A percentile compares a stretch with the other conserved stretches of the same genome.
Conservation (phyloP, 2,888 invertebrate species). For the Galerucella pusilla region DNA sequence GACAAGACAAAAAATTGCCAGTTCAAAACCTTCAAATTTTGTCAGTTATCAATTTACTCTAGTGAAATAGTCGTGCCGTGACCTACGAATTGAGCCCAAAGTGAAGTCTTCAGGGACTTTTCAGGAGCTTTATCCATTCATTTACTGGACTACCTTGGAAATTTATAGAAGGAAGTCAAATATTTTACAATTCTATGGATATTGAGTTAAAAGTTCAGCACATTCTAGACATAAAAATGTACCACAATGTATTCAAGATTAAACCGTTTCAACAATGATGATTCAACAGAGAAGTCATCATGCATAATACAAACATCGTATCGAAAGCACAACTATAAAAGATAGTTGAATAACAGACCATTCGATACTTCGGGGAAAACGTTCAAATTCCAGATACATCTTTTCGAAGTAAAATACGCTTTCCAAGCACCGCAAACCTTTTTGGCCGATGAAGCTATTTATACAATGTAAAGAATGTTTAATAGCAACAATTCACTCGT, state of each 20-base stretch:
- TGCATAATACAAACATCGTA: slow-evolving; percentile 13
- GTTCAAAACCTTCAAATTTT: no score
- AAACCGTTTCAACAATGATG: not conserved
- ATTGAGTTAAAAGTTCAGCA: no score
- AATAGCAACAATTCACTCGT: not conserved
- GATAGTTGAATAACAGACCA: not conserved
- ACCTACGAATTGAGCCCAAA: no score
- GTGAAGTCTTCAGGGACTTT: no score
- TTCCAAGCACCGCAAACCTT: not conserved
- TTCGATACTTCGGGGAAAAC: slow-evolving; percentile 8
- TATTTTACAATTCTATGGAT: no score
- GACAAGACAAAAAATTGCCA: no score
- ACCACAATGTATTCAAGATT: slow-evolving; percentile 1
- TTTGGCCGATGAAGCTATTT: not conserved
- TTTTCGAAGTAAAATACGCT: slow-evolving; percentile 4
- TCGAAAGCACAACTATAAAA: not conserved
- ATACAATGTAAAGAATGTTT: slow-evolving; percentile 6
- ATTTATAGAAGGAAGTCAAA: no score
- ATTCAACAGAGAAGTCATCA: not conserved
- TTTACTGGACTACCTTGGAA: no score
- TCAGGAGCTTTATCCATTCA: no score
- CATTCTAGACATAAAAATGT: not conserved
- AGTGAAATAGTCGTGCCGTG: no score
- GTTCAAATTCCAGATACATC: slow-evolving; percentile 1
- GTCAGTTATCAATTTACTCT: no score